phyloP scores from a whole-genome alignment of 2,888 invertebrate genomes.

The Keiferia lycopersicella region DNA sequence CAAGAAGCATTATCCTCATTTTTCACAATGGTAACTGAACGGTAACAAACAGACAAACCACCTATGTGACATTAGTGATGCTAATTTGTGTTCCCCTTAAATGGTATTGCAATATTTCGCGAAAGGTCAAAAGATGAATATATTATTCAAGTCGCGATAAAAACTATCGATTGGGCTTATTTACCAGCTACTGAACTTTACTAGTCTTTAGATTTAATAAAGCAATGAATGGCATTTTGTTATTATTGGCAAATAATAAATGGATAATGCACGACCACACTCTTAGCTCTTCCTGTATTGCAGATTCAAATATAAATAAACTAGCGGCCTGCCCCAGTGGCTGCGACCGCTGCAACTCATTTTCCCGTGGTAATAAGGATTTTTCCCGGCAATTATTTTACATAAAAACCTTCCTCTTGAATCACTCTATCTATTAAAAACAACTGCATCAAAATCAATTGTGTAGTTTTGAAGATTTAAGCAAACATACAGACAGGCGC shows the following conservation, averaged over 20 bases:
- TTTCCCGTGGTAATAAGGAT: no score
- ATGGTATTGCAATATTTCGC: conserved; percentile 25
- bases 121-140: conserved; percentile 45
- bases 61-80: conserved; percentile 13
- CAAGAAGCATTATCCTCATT: neutral
- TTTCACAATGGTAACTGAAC: neutral
- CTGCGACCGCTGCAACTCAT: neutral
- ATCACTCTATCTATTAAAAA: no score
- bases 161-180: conserved; percentile 34
- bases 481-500: no score
- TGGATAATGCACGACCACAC: neutral
- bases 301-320: no score
- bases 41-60: conserved; percentile 1
- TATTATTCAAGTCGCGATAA: conserved; percentile 39
- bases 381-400: no score
- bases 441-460: no score
- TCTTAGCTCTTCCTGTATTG: no score
- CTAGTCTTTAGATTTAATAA: neutral
- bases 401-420: no score
- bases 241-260: conserved; percentile 1
- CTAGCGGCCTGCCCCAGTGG: no score
- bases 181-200: conserved; percentile 26
- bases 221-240: neutral
- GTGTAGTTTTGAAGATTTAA: no score
- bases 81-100: conserved; percentile 3